Percentiles rank a stretch among this genome's conserved stretches.
These are phyloP conservation scores for Bombylius major DNA, from an alignment of 2,888 invertebrate species.

Conservation along the genomic window DNA sequence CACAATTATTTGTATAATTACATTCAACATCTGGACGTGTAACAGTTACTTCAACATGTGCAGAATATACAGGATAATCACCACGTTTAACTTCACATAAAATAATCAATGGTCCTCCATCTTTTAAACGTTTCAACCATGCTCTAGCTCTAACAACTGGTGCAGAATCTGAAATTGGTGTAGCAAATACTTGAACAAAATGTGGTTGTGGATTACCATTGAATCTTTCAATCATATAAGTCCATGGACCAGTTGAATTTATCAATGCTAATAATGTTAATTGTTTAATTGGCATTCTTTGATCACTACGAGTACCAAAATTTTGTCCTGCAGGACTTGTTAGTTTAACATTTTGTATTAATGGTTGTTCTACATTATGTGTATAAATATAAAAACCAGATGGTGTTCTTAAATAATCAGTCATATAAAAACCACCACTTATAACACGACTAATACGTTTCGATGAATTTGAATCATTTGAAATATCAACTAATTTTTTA, in stretches of 20 bases:
- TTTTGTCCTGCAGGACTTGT: slow-evolving; percentile 40
- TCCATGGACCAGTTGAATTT: slow-evolving; percentile 47
- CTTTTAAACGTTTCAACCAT: slow-evolving; percentile 34
- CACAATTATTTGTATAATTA: slow-evolving; percentile 20
- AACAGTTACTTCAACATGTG: slow-evolving; percentile 43
- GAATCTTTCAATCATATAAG: slow-evolving; percentile 44
- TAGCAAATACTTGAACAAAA: slow-evolving; percentile 47
- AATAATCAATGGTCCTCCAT: slow-evolving; percentile 38
- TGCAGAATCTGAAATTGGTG: slow-evolving; percentile 31
- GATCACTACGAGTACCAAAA: slow-evolving; percentile 38
- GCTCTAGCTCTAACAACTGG: slow-evolving; percentile 36
- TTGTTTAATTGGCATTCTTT: slow-evolving; percentile 39
- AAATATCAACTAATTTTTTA: slow-evolving; percentile 16
- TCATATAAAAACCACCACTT: slow-evolving; percentile 43
- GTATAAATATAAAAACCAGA: slow-evolving; percentile 42
- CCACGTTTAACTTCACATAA: slow-evolving; percentile 44
- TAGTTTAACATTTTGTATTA: slow-evolving; percentile 39
- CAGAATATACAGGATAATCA: slow-evolving; percentile 42
- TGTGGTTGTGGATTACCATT: slow-evolving; percentile 47
- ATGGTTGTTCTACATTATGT: slow-evolving; percentile 40
- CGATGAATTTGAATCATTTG: slow-evolving; percentile 7
- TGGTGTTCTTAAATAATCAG: slow-evolving; percentile 40
- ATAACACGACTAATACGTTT: slow-evolving; percentile 27
- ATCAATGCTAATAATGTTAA: slow-evolving; percentile 40
- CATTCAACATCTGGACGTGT: slow-evolving; percentile 27